phyloP scores from a whole-genome alignment of 1,140 invertebrate genomes.

The Ceratosolen fusciceps region DNA sequence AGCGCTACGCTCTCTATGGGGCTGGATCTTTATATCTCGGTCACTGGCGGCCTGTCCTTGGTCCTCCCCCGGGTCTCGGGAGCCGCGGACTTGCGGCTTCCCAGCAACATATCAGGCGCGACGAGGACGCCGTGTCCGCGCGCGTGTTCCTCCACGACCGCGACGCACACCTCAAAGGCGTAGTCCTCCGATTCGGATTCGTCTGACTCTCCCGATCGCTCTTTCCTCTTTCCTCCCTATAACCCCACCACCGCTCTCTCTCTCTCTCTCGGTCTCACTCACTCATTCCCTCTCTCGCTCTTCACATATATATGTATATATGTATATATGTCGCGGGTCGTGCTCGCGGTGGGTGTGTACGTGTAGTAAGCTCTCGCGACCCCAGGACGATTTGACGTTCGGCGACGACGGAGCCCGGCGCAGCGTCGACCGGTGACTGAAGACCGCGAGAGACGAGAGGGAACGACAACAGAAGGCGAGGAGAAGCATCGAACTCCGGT shows the following conservation, averaged over 20 bases:
- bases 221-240: neutral
- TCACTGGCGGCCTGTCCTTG: neutral
- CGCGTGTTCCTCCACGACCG: neutral
- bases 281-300: neutral
- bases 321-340: no score
- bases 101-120: neutral
- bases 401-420: conserved; percentile 63
- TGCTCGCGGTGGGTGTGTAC: no score
- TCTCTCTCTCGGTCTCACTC: conserved; percentile 4
- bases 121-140: neutral
- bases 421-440: conserved; percentile 69
- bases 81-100: neutral
- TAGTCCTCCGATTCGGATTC: neutral
- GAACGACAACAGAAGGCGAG: conserved; percentile 1
- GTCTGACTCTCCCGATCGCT: neutral
- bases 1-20: neutral
- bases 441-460: conserved; percentile 29
- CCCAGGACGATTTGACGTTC: neutral
- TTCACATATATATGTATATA: neutral
- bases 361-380: neutral
- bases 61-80: neutral
- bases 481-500: conserved; percentile 12
- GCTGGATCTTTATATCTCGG: neutral
- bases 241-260: neutral
- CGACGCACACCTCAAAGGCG: neutral